Evolutionary conservation across 2,797 vertebrate genomes (phyloP), one percentile per base, ranked within the genome.

Genomic region (Saxicola maurus): DNA sequence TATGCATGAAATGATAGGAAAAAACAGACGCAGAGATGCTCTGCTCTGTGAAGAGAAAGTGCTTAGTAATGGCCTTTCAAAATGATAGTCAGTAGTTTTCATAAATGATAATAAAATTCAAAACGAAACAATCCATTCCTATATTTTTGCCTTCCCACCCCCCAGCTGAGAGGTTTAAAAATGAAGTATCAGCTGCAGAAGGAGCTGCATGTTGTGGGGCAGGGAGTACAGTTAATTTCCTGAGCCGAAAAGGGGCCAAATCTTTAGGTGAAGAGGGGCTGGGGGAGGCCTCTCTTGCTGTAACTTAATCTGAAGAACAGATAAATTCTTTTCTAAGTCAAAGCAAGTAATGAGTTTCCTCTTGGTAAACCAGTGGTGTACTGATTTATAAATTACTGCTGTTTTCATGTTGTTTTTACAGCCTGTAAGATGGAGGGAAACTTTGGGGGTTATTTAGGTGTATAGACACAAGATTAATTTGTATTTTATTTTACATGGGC

Each of bases 321-420:
- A 91, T 83, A 78, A 84, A 88, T 94, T 90, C 20, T 89, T 92
- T 93, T 93, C 69, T 94, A 86, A 94, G 88, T 80, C 73, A 94
- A 88, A 94, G 46, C 43, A 59, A 93, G 49, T 62, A 77, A 77
- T 28, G 25, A 68, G 57, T 87, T 86, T 46, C 59, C 76, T 91
- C 62, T 79, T 57, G 65, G 72, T 81, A 57, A 76, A 61, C 42
- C 62, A 51, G 17, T 91, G 38, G 46, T 91, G 80, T 6, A 55
- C 31, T 31, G 19, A 45, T 74, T 69, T 93, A n/a, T 80, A 92
- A 75, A 73, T 81, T 49, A 66, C 66, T 43, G 25, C 46, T 88
- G 30, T 35, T 92, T 92, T 89, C 53, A 42, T 86, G 55, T 86
- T 7, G 8, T 69, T 35, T 72, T 71, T 73, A 37, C 7, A 68